phyloP scores from a whole-genome alignment of 2,113 vertebrate species.

The Corythaeola cristata region DNA sequence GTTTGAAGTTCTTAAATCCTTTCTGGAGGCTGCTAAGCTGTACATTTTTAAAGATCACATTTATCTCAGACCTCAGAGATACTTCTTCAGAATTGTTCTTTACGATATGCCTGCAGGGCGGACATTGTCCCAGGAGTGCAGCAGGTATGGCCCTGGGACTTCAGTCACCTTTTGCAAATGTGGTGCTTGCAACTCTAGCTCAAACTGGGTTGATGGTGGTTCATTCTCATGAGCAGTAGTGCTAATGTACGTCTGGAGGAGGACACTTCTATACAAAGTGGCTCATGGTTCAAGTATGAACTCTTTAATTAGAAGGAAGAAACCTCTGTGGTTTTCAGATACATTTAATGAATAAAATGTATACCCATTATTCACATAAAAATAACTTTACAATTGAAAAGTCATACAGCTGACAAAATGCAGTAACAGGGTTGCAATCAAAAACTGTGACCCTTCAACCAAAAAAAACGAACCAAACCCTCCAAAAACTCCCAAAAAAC shows the following conservation, averaged over 20 bases:
- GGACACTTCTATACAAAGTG: background rate
- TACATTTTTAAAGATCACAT: background rate
- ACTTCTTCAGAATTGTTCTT: background rate
- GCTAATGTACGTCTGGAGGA: background rate
- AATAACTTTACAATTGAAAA: constrained; percentile 55
- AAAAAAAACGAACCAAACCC: background rate
- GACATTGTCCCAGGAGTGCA: background rate
- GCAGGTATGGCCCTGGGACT: background rate
- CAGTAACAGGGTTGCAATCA: background rate
- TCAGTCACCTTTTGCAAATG: background rate
- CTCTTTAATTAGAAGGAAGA: background rate
- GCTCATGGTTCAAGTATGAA: background rate
- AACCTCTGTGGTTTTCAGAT: background rate
- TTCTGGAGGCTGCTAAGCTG: background rate
- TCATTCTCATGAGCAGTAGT: background rate
- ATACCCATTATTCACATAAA: constrained; percentile 44
- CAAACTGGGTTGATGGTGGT: background rate
- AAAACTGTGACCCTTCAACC: background rate
- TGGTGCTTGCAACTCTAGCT: background rate
- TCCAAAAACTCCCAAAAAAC: background rate
- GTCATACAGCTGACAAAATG: background rate
- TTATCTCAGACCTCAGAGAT: background rate
- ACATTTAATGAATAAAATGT: constrained; percentile 70
- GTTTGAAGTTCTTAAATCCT: background rate
- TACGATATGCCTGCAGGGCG: background rate